Percentiles rank a stretch among this genome's conserved stretches.
phyloP scores from a whole-genome alignment of 2,797 vertebrate species.

The Dendrocincla fuliginosa region DNA sequence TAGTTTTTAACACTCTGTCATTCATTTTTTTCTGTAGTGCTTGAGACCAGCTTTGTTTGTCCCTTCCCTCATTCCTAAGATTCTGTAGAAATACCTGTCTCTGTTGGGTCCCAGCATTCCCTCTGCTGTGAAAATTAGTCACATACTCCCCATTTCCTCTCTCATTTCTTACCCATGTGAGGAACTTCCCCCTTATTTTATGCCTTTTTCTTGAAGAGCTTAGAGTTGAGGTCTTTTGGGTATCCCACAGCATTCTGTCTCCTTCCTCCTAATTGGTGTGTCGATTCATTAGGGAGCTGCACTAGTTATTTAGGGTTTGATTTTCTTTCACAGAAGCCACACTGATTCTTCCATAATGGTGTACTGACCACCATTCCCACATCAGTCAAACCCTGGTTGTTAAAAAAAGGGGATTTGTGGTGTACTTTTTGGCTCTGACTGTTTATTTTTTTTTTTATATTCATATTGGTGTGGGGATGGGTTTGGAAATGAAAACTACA shows the following conservation, averaged over 20 bases:
- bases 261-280: not conserved
- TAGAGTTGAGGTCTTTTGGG: not conserved
- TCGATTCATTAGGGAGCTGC: not conserved
- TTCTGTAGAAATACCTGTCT: not conserved
- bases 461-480: not conserved
- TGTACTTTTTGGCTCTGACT: not conserved
- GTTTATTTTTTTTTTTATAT: not conserved
- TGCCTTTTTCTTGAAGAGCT: not conserved
- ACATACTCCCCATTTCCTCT: not conserved
- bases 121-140: not conserved
- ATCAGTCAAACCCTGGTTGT: not conserved
- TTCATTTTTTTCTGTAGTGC: not conserved
- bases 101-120: not conserved
- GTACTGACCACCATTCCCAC: not conserved
- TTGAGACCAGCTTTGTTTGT: not conserved
- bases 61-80: not conserved
- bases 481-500: not conserved
- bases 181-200: not conserved
- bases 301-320: not conserved
- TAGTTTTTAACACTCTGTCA: not conserved
- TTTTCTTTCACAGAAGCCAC: not conserved
- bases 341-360: not conserved
- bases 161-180: not conserved
- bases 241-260: not conserved
- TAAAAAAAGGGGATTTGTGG: not conserved